A percentile compares a stretch with the other conserved stretches of the same genome.
Conservation (phyloP, 1,140 invertebrate species). For the Polypedilum pembai region DNA sequence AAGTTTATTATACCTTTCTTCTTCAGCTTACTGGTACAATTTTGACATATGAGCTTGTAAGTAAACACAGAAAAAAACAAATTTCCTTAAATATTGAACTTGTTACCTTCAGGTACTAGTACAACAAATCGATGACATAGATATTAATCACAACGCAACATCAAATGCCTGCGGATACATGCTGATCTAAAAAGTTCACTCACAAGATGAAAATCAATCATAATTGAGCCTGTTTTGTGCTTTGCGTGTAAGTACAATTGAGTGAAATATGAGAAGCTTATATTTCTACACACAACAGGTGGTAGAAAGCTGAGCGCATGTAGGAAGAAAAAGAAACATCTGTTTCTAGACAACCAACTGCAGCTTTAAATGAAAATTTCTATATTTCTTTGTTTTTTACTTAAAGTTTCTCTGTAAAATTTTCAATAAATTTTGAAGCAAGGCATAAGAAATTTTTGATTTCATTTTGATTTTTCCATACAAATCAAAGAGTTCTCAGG, state of each 20-base stretch:
- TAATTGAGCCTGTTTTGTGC: background rate
- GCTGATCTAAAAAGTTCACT: background rate
- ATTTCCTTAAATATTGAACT: too few relatives aligned
- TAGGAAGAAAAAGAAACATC: too few relatives aligned
- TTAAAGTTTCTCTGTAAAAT: too few relatives aligned
- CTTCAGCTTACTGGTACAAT: constrained; percentile 56
- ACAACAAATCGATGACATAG: background rate
- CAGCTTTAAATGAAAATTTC: too few relatives aligned
- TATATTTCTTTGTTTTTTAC: too few relatives aligned
- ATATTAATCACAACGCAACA: background rate
- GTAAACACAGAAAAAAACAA: constrained; percentile 33
- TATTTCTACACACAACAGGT: too few relatives aligned
- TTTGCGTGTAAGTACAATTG: background rate
- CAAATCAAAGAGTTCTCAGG: too few relatives aligned
- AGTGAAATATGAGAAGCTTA: background rate
- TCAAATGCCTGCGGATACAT: constrained; percentile 9
- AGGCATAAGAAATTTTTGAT: too few relatives aligned
- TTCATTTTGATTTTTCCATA: too few relatives aligned
- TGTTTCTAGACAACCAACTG: too few relatives aligned
- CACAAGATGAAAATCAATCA: background rate
- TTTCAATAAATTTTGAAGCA: too few relatives aligned
- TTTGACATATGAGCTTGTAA: constrained; percentile 59
- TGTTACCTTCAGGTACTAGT: constrained; percentile 42
- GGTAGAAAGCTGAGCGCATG: too few relatives aligned
- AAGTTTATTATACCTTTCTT: constrained; percentile 29